Evolutionary conservation across 2,888 invertebrate genomes (phyloP), one percentile per base, ranked within the genome.

Genomic region (Parnassius orleans): DNA sequence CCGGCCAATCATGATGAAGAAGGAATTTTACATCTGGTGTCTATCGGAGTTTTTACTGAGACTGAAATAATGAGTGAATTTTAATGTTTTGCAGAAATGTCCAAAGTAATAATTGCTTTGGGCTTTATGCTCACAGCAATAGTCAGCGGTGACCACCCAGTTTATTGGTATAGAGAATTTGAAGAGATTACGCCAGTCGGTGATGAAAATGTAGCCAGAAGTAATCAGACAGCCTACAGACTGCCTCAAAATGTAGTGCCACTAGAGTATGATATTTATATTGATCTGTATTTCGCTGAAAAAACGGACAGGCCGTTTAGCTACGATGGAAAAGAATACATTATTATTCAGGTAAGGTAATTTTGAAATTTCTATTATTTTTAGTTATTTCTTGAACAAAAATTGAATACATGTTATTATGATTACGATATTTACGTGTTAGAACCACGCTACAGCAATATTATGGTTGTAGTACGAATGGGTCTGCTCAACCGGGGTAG

Each of bases 221-320:
- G 74, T 53, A 60, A 69, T 0, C 78, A 85, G 10, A 65, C 55
- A 48, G 12, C 2, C 56, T 91, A 90, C 66, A 80, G 91, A 48
- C 66, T 91, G 10, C 91, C 91, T 1, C 69, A 75, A 56, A 85
- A 72, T 59, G 85, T 91, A 0, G 60, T 82, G 0, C 91, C 91
- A n/a, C 57, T 87, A 10, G 81, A 84, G 33, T 91, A 90, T 58
- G 87, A 91, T 55, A 81, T 91, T 53, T 78, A 77, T 53, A 81
- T 91, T 7, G 87, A 90, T 67, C 71, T 91, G 0, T 89, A 76
- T 65, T 91, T 91, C 46, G 77, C 75, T 61, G 90, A 89, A 63
- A 77, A 80, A 48, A 69, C 72, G 2, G 82, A 86, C 9, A 80
- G 75, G 11, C 85, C 86, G 0, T 91, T 76, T 56, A 87, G 83